A percentile compares a stretch with the other conserved stretches of the same genome.
Conservation (phyloP, 2,888 invertebrate species). For the Capitulum mitella region DNA sequence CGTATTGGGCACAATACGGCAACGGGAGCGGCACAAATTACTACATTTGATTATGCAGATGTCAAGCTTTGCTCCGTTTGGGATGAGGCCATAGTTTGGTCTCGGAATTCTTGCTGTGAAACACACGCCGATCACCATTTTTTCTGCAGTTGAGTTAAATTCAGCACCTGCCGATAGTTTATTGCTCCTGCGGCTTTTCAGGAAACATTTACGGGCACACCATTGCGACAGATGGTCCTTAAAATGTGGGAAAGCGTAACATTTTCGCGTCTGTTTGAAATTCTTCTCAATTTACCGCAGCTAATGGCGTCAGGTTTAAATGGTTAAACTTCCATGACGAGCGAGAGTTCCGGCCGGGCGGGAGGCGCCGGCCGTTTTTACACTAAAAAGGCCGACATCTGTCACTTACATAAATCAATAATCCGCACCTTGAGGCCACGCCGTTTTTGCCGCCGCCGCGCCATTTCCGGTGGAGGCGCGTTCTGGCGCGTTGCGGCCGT, state of each 20-base stretch:
- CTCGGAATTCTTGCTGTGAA: too few relatives aligned
- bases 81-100: too few relatives aligned
- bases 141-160: too few relatives aligned
- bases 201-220: neutral
- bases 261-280: neutral
- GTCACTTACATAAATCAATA: constrained; percentile 24
- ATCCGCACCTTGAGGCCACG: neutral
- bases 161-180: neutral
- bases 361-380: neutral
- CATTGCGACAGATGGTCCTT: neutral
- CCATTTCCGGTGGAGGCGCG: constrained; percentile 4
- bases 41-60: too few relatives aligned
- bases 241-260: constrained; percentile 1
- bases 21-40: too few relatives aligned
- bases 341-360: neutral
- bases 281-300: constrained; percentile 2
- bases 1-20: too few relatives aligned
- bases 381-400: neutral
- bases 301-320: constrained; percentile 12
- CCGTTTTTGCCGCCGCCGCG: neutral
- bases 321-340: neutral
- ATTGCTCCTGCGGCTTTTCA: neutral
- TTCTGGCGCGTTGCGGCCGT: too few relatives aligned
- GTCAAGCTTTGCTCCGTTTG: too few relatives aligned
- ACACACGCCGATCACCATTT: too few relatives aligned